Conservation (phyloP, 1,140 invertebrate species). For the Apis laboriosa region DNA sequence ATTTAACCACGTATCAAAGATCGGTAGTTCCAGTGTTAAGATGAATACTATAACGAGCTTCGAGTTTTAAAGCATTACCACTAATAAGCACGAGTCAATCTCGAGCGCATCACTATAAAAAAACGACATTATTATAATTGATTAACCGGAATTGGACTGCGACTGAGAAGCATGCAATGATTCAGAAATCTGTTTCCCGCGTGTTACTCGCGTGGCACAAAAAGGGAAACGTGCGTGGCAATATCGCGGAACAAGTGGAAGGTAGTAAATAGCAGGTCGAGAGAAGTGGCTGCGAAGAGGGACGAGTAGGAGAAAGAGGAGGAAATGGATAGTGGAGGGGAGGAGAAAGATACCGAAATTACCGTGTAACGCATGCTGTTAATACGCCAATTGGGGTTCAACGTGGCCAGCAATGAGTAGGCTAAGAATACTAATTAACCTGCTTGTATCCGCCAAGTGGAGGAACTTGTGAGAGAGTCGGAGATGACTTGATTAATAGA, state of each 20-base stretch:
- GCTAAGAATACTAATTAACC: slow-evolving; percentile 47
- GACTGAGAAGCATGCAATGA: too few relatives aligned
- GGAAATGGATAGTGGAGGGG: background rate
- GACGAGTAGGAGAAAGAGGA: background rate
- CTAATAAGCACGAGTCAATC: too few relatives aligned
- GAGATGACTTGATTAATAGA: slow-evolving; percentile 46
- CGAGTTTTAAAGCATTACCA: too few relatives aligned
- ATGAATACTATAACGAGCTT: too few relatives aligned
- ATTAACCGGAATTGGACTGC: background rate
- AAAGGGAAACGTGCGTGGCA: slow-evolving; percentile 13
- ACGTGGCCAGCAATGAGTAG: slow-evolving; percentile 26
- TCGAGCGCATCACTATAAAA: background rate
- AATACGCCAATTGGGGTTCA: slow-evolving; percentile 16
- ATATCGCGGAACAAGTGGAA: background rate
- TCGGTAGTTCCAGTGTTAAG: too few relatives aligned
- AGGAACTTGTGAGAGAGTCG: slow-evolving; percentile 15
- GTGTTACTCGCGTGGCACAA: background rate
- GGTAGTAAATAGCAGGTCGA: background rate
- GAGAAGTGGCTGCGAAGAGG: background rate
- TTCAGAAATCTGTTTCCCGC: slow-evolving; percentile 17
- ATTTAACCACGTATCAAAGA: too few relatives aligned
- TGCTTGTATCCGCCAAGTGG: slow-evolving; percentile 20
- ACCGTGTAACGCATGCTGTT: slow-evolving; percentile 11
- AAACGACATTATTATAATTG: background rate
- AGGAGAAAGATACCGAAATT: slow-evolving; percentile 10